phyloP scores from a whole-genome alignment of 2,113 vertebrate genomes.

The Hydrochoerus hydrochaeris region DNA sequence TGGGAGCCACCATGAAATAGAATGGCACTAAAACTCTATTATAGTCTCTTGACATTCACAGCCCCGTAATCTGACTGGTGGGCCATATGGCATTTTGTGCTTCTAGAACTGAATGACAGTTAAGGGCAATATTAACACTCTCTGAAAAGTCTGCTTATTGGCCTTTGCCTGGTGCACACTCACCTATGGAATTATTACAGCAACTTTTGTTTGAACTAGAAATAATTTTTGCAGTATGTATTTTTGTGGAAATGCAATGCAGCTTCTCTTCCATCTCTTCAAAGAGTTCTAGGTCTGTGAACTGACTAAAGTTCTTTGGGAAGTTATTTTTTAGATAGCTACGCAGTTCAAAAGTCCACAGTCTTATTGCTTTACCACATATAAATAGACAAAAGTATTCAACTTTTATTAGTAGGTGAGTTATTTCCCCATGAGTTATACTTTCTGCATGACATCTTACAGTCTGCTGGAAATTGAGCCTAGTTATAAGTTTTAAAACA shows the following conservation, averaged over 20 bases:
- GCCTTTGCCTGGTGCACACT: background rate
- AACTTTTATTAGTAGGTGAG: background rate
- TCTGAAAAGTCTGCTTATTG: background rate
- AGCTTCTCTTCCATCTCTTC: background rate
- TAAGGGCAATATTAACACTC: background rate
- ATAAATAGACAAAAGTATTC: background rate
- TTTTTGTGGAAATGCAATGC: background rate
- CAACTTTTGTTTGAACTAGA: background rate
- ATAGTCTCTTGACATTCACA: background rate
- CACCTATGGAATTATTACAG: background rate
- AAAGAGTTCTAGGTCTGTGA: background rate
- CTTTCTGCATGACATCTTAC: background rate
- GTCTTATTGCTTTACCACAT: background rate
- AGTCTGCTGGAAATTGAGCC: background rate
- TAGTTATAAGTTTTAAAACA: background rate
- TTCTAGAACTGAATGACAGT: background rate
- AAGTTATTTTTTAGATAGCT: background rate
- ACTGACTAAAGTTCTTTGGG: background rate
- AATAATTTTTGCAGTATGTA: background rate
- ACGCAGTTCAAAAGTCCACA: background rate
- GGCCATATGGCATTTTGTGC: background rate
- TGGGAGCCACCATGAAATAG: background rate
- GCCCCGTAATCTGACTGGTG: background rate
- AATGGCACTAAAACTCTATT: background rate
- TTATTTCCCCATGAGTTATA: background rate